Percentiles rank a stretch among this genome's conserved stretches.
phyloP scores from a whole-genome alignment of 2,113 vertebrate species.

The Ctenomys sociabilis region DNA sequence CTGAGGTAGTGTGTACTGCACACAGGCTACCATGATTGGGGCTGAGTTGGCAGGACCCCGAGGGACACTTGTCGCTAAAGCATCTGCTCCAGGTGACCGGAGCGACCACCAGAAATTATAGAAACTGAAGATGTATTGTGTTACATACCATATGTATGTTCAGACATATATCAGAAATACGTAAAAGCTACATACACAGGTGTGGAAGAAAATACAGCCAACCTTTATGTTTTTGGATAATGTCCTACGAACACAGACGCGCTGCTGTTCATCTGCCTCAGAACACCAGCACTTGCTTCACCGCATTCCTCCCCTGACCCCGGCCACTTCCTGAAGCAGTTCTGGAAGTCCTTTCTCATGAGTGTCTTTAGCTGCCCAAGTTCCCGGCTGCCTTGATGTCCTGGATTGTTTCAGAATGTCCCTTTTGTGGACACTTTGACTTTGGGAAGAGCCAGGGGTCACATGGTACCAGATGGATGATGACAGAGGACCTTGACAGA shows the following conservation, averaged over 20 bases:
- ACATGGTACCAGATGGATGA: neutral
- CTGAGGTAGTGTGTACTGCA: accelerated
- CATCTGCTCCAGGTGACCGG: neutral
- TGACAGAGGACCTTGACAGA: neutral
- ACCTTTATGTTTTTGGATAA: neutral
- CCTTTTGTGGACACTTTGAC: neutral
- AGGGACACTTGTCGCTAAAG: neutral
- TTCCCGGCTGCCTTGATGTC: neutral
- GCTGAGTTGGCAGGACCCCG: neutral
- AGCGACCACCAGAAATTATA: neutral
- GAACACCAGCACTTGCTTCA: neutral
- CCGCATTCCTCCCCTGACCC: neutral
- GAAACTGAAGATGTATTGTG: neutral
- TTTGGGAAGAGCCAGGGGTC: neutral
- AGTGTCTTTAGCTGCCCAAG: neutral
- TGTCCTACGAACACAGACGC: neutral
- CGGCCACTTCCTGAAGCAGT: neutral
- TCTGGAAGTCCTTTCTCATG: neutral
- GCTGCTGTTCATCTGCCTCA: neutral
- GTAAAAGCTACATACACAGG: neutral
- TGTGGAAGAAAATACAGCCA: neutral
- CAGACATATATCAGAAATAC: neutral
- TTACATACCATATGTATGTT: neutral
- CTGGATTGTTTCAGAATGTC: neutral
- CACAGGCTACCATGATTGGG: accelerated